These are phyloP conservation scores for Brachionus calyciflorus DNA, from an alignment of 1,140 invertebrate species.

Conservation along the genomic window DNA sequence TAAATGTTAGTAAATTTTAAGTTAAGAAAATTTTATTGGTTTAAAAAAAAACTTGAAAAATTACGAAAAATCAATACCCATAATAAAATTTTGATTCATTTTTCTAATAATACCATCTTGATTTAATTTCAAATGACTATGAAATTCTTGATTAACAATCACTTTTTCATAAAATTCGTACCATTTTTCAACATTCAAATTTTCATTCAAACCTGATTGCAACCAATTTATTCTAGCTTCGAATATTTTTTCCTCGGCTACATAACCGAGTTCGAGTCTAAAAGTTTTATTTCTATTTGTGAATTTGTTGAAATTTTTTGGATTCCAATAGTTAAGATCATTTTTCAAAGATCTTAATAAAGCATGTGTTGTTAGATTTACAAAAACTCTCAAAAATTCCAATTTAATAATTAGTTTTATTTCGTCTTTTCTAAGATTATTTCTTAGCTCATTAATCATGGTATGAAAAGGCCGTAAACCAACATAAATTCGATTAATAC, in stretches of 20 bases:
- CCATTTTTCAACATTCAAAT: background rate
- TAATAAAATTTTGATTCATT: background rate
- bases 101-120: background rate
- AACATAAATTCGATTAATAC: background rate
- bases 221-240: background rate
- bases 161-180: background rate
- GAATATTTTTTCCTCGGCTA: slow-evolving; percentile 1
- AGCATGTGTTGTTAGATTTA: background rate
- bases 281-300: background rate
- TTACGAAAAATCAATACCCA: slow-evolving; percentile 12
- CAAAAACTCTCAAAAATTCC: slow-evolving; percentile 4
- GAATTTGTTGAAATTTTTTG: background rate
- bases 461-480: background rate
- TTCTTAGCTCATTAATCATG: background rate
- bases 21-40: too few relatives aligned
- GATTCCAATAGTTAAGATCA: slow-evolving; percentile 11
- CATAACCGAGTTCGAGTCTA: background rate
- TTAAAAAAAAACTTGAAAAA: too few relatives aligned
- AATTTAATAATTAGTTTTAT: background rate
- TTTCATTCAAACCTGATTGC: slow-evolving; percentile 2
- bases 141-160: background rate
- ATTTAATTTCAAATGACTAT: background rate
- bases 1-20: too few relatives aligned
- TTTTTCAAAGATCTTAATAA: background rate
- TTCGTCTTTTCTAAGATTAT: background rate